Evolutionary conservation across 1,140 invertebrate genomes (phyloP).

Genomic region (Aphelenchoides besseyi): DNA sequence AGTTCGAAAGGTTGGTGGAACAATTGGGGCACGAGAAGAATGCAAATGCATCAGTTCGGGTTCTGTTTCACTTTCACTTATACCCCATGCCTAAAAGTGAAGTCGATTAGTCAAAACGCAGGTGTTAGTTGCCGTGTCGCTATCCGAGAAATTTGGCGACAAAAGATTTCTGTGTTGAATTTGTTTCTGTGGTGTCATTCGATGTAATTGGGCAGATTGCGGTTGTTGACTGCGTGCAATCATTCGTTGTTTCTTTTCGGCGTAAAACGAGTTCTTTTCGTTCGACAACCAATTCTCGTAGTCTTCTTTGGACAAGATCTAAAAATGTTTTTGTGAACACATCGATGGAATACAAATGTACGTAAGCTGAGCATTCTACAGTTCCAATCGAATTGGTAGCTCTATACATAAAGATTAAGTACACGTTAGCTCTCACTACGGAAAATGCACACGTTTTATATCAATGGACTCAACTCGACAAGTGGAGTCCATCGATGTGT

Average conservation of each 20-base stretch:
- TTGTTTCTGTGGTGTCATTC: neutral
- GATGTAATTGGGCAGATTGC: conserved; percentile 19
- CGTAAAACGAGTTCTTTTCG: conserved; percentile 48
- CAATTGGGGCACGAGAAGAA: conserved; percentile 15
- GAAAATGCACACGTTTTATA: too few relatives aligned
- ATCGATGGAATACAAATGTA: neutral
- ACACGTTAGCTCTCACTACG: too few relatives aligned
- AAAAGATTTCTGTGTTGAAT: conserved; percentile 20
- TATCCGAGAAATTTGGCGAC: conserved; percentile 40
- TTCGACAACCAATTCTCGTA: conserved; percentile 58
- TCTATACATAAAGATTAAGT: conserved; percentile 85
- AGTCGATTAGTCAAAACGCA: neutral
- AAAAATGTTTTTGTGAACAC: conserved; percentile 14
- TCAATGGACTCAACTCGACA: too few relatives aligned
- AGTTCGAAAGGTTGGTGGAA: conserved; percentile 45
- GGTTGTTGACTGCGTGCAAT: conserved; percentile 34
- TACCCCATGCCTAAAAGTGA: conserved; percentile 41
- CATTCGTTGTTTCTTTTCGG: conserved; percentile 51
- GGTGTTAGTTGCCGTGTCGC: conserved; percentile 23
- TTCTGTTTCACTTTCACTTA: conserved; percentile 55
- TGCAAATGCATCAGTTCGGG: conserved; percentile 37
- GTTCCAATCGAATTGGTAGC: conserved; percentile 77
- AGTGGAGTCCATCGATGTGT: too few relatives aligned
- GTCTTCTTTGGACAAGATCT: conserved; percentile 49
- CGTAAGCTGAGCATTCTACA: conserved; percentile 44